These are phyloP conservation scores for Chloroclystis v-ata DNA, from an alignment of 2,888 invertebrate genomes.

Conservation along the genomic window DNA sequence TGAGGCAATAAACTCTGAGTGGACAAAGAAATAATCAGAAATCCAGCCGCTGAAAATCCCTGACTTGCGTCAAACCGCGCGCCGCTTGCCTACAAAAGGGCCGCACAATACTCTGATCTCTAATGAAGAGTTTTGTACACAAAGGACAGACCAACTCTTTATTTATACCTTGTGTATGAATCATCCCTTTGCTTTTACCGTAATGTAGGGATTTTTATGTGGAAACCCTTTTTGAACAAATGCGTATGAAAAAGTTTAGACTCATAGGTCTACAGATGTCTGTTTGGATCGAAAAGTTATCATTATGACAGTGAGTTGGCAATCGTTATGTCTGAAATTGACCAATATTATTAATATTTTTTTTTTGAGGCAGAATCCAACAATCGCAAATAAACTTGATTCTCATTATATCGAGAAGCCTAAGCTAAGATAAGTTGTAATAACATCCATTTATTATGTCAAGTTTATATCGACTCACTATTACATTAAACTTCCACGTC, in stretches of 20 bases:
- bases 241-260: constrained; percentile 7
- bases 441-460: too few relatives aligned
- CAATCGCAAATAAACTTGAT: too few relatives aligned
- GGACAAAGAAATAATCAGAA: neutral
- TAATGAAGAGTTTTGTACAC: constrained; percentile 76
- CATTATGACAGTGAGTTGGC: too few relatives aligned
- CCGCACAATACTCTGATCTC: constrained; percentile 69
- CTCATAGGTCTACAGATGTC: neutral
- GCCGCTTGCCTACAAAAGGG: constrained; percentile 52
- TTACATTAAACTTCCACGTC: too few relatives aligned
- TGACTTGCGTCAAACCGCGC: constrained; percentile 38
- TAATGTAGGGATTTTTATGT: constrained; percentile 18
- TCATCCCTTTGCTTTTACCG: constrained; percentile 26
- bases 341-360: too few relatives aligned
- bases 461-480: too few relatives aligned
- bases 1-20: neutral
- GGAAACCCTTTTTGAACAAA: constrained; percentile 9
- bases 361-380: too few relatives aligned
- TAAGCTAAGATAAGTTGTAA: too few relatives aligned
- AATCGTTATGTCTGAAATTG: too few relatives aligned
- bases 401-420: too few relatives aligned
- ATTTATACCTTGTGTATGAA: constrained; percentile 58
- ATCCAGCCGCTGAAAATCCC: constrained; percentile 8
- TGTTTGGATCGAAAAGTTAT: too few relatives aligned
- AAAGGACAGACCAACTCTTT: constrained; percentile 63